These are phyloP conservation scores for Eumerus sabulonum DNA, from an alignment of 2,888 invertebrate genomes.

Conservation along the genomic window DNA sequence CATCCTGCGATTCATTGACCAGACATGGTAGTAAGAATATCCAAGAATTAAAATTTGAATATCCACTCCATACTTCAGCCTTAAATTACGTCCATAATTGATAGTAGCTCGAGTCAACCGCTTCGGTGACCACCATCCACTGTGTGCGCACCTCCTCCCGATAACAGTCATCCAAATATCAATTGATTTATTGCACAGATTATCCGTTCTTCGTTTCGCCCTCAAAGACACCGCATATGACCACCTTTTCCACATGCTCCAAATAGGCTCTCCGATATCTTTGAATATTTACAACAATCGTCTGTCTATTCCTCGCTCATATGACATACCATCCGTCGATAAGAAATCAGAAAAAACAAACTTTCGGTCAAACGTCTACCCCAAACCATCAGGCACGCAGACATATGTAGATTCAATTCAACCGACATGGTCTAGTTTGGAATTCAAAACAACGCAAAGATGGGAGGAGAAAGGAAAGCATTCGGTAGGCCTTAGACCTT, in stretches of 20 bases:
- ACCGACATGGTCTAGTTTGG: conserved; percentile 36
- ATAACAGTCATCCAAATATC: conserved; percentile 20
- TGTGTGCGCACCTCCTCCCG: conserved; percentile 1
- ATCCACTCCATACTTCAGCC: too few species aligned
- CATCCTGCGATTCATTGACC: too few species aligned
- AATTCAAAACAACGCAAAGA: conserved; percentile 4
- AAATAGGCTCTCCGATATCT: conserved; percentile 34
- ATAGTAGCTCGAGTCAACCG: too few species aligned
- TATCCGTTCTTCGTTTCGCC: conserved; percentile 2
- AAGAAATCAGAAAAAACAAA: conserved; percentile 38
- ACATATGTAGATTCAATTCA: conserved; percentile 34
- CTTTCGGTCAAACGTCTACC: conserved; percentile 34
- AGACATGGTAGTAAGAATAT: too few species aligned
- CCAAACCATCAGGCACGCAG: conserved; percentile 10
- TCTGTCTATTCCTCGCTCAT: conserved; percentile 14
- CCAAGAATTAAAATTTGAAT: too few species aligned
- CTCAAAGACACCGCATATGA: conserved; percentile 26
- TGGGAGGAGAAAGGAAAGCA: too few species aligned
- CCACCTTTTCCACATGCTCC: conserved; percentile 27
- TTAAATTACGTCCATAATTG: too few species aligned
- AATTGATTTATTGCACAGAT: conserved; percentile 50
- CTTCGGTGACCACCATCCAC: conserved; percentile 8
- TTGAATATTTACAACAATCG: conserved; percentile 57
- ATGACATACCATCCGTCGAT: conserved; percentile 37
- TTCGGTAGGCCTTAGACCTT: neutral